Evolutionary conservation across 2,113 vertebrate genomes (phyloP).

Genomic region (Cervus canadensis): DNA sequence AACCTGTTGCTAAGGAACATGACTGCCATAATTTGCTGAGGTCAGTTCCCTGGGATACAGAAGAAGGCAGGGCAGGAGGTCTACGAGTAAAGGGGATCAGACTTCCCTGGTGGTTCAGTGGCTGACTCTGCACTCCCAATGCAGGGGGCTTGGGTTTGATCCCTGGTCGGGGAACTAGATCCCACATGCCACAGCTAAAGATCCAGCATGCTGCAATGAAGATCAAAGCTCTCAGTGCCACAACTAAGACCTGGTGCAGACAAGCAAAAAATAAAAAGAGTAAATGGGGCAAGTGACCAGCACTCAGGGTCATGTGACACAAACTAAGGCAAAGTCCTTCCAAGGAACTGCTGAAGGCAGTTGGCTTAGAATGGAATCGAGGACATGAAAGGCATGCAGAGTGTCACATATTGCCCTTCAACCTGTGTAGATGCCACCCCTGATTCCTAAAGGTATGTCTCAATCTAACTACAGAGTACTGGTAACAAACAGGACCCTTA

Average conservation of each 20-base stretch:
- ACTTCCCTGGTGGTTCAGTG: background rate
- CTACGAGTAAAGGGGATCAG: background rate
- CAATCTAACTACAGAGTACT: background rate
- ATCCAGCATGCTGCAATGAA: background rate
- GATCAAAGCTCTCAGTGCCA: background rate
- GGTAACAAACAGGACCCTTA: background rate
- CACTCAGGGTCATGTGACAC: background rate
- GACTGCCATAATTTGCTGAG: background rate
- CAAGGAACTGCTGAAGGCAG: background rate
- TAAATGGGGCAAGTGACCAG: background rate
- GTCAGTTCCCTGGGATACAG: background rate
- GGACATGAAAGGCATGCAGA: fast-evolving
- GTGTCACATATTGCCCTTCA: background rate
- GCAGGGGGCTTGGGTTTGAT: background rate
- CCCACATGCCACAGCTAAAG: background rate
- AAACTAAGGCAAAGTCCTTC: background rate
- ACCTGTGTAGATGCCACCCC: background rate
- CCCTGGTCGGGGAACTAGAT: background rate
- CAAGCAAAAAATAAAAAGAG: background rate
- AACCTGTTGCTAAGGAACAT: background rate
- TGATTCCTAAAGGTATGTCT: background rate
- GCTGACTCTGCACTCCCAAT: background rate
- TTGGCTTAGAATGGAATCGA: background rate
- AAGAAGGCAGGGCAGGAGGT: background rate
- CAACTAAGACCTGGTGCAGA: background rate